Conservation (phyloP, 2,113 vertebrate genomes). For the Sphaerodactylus townsendi region DNA sequence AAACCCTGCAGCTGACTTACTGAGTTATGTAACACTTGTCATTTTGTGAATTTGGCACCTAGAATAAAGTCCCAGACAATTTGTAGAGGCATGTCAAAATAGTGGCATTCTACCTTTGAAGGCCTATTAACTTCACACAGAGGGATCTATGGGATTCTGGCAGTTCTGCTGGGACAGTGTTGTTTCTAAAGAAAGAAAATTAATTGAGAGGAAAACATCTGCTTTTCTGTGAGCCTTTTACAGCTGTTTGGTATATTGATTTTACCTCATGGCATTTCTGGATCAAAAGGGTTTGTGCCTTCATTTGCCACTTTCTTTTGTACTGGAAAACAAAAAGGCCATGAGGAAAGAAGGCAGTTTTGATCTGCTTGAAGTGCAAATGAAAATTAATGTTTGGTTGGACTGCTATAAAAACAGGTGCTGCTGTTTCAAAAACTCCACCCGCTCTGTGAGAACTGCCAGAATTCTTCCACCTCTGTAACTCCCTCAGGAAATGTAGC, state of each 20-base stretch:
- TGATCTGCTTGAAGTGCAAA: neutral
- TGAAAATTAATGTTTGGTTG: neutral
- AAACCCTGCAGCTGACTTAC: neutral
- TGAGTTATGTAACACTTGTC: neutral
- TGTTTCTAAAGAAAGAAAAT: neutral
- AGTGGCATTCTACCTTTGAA: neutral
- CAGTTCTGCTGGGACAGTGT: neutral
- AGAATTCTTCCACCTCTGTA: neutral
- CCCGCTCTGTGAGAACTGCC: neutral
- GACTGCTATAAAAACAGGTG: neutral
- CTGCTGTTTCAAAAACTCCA: neutral
- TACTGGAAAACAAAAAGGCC: too few relatives aligned
- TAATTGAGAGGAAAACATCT: neutral
- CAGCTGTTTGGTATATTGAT: neutral
- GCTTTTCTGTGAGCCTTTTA: neutral
- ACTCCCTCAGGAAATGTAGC: neutral
- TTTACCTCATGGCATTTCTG: neutral
- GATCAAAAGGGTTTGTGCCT: neutral
- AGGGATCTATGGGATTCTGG: neutral
- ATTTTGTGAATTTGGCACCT: neutral
- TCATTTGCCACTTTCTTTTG: too few relatives aligned
- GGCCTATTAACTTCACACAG: neutral
- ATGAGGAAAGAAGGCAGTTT: too few relatives aligned
- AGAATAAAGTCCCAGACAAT: neutral
- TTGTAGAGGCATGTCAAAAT: neutral